phyloP scores from a whole-genome alignment of 2,113 vertebrate species.

The Bubo bubo region DNA sequence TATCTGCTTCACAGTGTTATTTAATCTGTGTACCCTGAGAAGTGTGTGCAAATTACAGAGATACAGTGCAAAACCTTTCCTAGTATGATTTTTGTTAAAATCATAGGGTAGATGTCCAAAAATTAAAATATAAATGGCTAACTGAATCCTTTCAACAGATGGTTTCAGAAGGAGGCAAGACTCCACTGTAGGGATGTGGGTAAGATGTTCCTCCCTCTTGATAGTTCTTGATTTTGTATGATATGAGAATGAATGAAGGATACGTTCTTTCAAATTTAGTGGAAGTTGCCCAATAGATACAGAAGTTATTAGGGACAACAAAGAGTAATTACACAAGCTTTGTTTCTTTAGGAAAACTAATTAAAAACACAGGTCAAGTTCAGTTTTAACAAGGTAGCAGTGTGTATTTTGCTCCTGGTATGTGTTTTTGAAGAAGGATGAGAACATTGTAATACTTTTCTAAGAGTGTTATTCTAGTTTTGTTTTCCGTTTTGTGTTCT shows the following conservation, averaged over 20 bases:
- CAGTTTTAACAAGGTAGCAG: not conserved
- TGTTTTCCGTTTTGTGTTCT: not conserved
- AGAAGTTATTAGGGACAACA: not conserved
- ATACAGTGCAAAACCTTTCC: not conserved
- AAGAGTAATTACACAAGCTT: not conserved
- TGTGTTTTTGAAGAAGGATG: not conserved
- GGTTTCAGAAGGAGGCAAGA: not conserved
- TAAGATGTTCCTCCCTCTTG: not conserved
- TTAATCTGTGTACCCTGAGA: not conserved
- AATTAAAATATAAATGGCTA: not conserved
- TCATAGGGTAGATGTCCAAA: not conserved
- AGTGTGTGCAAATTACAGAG: not conserved
- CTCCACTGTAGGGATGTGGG: accelerated
- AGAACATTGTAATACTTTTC: not conserved
- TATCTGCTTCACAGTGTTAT: not conserved
- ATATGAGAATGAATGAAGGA: not conserved
- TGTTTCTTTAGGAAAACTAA: not conserved
- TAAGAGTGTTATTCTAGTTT: not conserved
- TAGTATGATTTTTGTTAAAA: not conserved
- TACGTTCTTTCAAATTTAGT: not conserved
- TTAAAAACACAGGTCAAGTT: not conserved
- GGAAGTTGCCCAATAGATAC: not conserved
- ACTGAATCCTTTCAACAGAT: not conserved
- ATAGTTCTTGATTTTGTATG: not conserved
- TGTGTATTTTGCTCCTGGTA: not conserved